Evolutionary conservation across 2,797 vertebrate genomes (phyloP), one percentile per base, ranked within the genome.

Genomic region (Hylomyscus alleni): DNA sequence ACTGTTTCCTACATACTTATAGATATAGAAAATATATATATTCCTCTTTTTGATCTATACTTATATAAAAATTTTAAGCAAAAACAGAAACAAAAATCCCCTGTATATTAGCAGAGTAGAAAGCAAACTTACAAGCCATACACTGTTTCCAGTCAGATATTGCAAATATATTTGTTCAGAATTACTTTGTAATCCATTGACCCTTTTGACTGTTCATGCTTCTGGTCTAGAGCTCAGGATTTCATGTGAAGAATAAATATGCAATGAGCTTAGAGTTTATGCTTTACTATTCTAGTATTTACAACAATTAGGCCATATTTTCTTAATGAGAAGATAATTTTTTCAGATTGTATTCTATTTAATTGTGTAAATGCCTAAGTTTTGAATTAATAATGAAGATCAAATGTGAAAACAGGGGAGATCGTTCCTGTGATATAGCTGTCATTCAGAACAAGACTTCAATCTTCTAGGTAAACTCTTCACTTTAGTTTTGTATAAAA

Each of bases 331-430:
- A 34, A 17, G 0, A 44, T 0, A 15, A 1, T 22, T 62, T 95
- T 94, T 91, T 22, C 14, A n/a, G 10, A 0, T 47, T 11, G 50
- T 56, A 78, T 11, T 69, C 67, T 52, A 56, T 13, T 97, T 47
- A 37, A 34, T 86, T 85, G 50, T 86, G 31, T n/a, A 44, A 90
- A 91, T 56, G 54, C 92, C 1, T 67, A 62, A 7, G 24, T 11
- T 76, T 13, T 96, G 29, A 15, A 17, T 93, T 80, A 91, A 26
- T 85, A 44, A n/a, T 31, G 75, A 93, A 92, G 54, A 95, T 2
- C 4, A 15, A 89, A 95, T 29, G 75, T n/a, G 60, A 31, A 93
- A 24, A 26, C 47, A 40, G 78, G 26, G 13, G 88, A 92, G 15
- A 52, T 65, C 7, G 40, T 44, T 92, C 86, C 8, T 72, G 22